Base-by-base conservation (phyloP, 2,888 invertebrate species). In the Andrena trimmerana region DNA sequence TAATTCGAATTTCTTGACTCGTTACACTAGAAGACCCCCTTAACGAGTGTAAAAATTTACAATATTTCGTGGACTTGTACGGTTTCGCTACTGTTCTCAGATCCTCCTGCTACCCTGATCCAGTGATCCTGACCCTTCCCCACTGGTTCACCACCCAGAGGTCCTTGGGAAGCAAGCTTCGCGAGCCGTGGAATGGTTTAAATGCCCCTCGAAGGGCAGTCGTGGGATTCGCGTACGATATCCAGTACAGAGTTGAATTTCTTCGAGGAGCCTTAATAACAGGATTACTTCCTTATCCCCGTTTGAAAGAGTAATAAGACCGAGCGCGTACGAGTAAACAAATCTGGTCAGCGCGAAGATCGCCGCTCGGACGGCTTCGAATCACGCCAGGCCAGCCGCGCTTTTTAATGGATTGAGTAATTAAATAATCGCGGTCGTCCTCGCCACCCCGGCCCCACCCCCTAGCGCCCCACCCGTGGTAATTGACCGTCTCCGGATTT, bases 341-440 rank as follows among this genome's bases (percentile, higher is more conserved):
- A 59, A 59, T 59, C 27, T 59, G 5, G 59, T 16, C 29, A 59
- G 29, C 29, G 16, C 13, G 27, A 27, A 8, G 20, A 29, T 59
- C 59, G 27, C 54, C 24, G n/a, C 48, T 3, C 16, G 59, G 24
- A 27, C 42, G 27, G 59, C 42, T 57, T 10, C 42, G 16, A 60
- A 70, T 59, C 70, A 70, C 59, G 59, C 42, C 5, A 60, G 1
- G n/a, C 20, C 20, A 4, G 48, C 27, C 20, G 20, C 59, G 7
- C 36, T 48, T 36, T 33, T 68, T 59, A 70, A 59, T 60, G 36
- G 48, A 70, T 59, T 13, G 42, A 60, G 59, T 36, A 60, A 70
- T 70, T 59, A 60, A 70, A 60, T 70, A 70, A 60, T 70, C 70
- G 33, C 7, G 16, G 20, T 8, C 33, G 68, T 33, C 68, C 33